Evolutionary conservation across 2,888 invertebrate genomes (phyloP).

Genomic region (Tethea ocularis): DNA sequence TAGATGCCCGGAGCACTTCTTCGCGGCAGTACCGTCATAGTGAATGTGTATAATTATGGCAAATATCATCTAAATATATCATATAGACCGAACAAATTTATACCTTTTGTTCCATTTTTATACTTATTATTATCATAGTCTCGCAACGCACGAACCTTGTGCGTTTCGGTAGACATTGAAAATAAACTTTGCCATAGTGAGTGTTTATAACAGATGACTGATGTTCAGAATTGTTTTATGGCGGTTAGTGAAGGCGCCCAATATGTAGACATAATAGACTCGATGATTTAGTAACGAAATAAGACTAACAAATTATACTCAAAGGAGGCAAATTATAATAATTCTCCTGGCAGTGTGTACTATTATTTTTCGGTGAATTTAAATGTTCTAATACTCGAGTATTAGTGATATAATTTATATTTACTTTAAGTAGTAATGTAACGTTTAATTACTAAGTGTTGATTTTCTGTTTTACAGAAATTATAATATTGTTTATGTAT

Average conservation of each 20-base stretch:
- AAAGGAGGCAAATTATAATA: slow-evolving; percentile 67
- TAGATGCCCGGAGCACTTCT: slow-evolving; percentile 44
- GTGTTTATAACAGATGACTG: slow-evolving; percentile 34
- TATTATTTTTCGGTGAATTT: slow-evolving; percentile 79
- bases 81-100: slow-evolving; percentile 11
- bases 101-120: slow-evolving; percentile 8
- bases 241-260: slow-evolving; percentile 57
- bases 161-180: slow-evolving; percentile 22
- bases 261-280: slow-evolving; percentile 49
- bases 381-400: slow-evolving; percentile 82
- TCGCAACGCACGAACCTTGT: slow-evolving; percentile 23
- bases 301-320: slow-evolving; percentile 78
- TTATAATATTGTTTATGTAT: slow-evolving; percentile 70
- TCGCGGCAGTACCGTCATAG: slow-evolving; percentile 27
- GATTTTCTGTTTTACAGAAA: slow-evolving; percentile 80
- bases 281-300: slow-evolving; percentile 64
- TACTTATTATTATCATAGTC: slow-evolving; percentile 18
- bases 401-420: slow-evolving; percentile 80
- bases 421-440: slow-evolving; percentile 79
- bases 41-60: slow-evolving; percentile 36
- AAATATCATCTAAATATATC: slow-evolving; percentile 20
- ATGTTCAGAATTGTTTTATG: slow-evolving; percentile 41
- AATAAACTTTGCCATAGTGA: slow-evolving; percentile 23
- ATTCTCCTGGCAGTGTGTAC: slow-evolving; percentile 74
- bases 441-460: slow-evolving; percentile 78